Base-by-base conservation (phyloP, 2,113 vertebrate species). In the Oxyruncus cristatus region DNA sequence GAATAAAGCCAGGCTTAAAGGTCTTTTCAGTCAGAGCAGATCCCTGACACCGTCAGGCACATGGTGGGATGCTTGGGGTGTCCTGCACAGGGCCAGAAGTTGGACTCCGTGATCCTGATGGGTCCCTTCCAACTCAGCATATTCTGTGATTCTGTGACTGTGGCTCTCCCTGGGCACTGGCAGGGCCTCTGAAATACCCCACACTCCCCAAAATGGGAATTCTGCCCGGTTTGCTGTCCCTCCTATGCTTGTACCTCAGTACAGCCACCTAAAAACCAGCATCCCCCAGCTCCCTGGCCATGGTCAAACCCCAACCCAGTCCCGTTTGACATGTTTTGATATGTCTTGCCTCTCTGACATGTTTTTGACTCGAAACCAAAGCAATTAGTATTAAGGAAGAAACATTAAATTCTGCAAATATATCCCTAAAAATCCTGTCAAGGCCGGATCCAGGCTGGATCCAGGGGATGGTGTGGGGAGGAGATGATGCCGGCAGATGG, bases 251-350 rank as follows among this genome's bases (percentile, higher is more conserved):
- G 23, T 7, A 12, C 3, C 5, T 52, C 50, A 15, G 7, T 5
- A 70, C 8, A 30, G 12, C 33, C 49, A 50, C 42, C n/a, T 39
- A 63, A 72, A 63, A 72, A 53, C 1, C 12, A 44, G 32, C 55
- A n/a, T 3, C 89, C 52, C n/a, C 8, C 62, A 41, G 30, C 24
- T 74, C 28, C 39, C 20, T 35, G 22, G 4, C 47, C 9, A 6
- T 0, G 0, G 35, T 16, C 66, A 73, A 52, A 46, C 30, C 32
- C 44, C 44, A 61, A 44, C 59, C 15, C 41, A 52, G 47, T 22
- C 62, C 53, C 0, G 0, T 14, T 0, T 11, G 35, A 10, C 27
- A 5, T 1, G 5, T 24, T 61, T 24, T 39, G 11, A 39, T 8
- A 5, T 39, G 35, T 62, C 16, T 27, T 39, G 35, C 24, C 56